Percentiles rank a stretch among this genome's conserved stretches.
phyloP scores from a whole-genome alignment of 2,113 vertebrate species.

The Ophthalmotilapia sp. region DNA sequence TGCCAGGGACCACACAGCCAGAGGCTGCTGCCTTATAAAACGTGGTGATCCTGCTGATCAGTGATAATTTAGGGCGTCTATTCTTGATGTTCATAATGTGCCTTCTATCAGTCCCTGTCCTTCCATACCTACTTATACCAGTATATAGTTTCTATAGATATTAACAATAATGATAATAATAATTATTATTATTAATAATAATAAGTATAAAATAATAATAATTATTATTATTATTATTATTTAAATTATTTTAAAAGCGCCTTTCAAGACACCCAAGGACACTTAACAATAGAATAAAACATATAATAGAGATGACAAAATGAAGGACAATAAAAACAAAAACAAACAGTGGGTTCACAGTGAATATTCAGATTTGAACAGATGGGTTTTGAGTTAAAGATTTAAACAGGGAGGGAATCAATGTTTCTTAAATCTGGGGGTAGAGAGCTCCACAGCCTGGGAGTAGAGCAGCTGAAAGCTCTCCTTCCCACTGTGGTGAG shows the following conservation, averaged over 20 bases:
- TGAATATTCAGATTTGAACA: background rate
- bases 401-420: background rate
- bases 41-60: background rate
- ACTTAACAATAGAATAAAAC: background rate
- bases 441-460: background rate
- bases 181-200: accelerated
- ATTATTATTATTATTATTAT: background rate
- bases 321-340: background rate
- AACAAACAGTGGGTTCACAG: background rate
- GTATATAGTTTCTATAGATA: background rate
- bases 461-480: background rate
- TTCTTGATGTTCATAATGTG: background rate
- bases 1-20: background rate
- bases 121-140: background rate
- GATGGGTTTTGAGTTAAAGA: background rate
- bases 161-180: background rate
- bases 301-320: background rate
- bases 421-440: background rate
- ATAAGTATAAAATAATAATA: background rate
- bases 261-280: background rate
- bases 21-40: background rate
- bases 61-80: background rate
- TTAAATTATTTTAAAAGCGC: background rate
- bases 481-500: background rate
- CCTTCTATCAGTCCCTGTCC: background rate